Conservation (phyloP, 2,797 vertebrate genomes). For the Brachyalestes nurse region DNA sequence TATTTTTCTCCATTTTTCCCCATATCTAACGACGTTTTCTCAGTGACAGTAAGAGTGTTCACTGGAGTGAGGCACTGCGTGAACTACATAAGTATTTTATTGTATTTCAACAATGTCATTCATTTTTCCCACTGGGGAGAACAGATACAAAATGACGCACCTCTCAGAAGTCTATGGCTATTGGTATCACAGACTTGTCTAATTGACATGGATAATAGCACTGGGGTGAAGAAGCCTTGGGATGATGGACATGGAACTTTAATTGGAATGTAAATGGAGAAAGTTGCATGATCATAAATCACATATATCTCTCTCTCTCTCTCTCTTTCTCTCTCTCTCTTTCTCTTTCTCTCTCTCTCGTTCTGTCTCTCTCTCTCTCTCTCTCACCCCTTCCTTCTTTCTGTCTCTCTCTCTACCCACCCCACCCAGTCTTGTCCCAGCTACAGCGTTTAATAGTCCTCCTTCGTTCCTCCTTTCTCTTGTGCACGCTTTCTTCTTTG, state of each 20-base stretch:
- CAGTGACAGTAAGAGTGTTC: too few species aligned
- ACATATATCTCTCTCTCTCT: slow-evolving; percentile 44
- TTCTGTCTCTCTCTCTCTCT: too few species aligned
- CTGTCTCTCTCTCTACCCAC: slow-evolving; percentile 42
- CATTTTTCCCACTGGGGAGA: too few species aligned
- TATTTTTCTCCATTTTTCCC: too few species aligned
- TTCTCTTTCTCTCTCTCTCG: too few species aligned
- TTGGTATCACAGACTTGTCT: slow-evolving; percentile 41
- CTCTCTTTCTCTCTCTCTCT: too few species aligned
- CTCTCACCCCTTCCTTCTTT: too few species aligned
- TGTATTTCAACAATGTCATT: too few species aligned
- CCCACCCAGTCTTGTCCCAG: slow-evolving; percentile 39
- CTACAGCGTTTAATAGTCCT: slow-evolving; percentile 30
- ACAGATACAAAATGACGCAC: background rate
- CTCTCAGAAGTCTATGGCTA: slow-evolving; percentile 45
- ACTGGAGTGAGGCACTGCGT: too few species aligned
- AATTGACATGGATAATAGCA: slow-evolving; percentile 62
- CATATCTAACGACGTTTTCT: too few species aligned
- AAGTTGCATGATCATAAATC: slow-evolving; percentile 76
- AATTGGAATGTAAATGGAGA: slow-evolving; percentile 79
- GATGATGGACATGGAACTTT: slow-evolving; percentile 65
- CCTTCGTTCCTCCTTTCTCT: slow-evolving; percentile 23
- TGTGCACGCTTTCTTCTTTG: slow-evolving; percentile 43
- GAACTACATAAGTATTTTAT: too few species aligned
- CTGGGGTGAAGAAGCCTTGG: slow-evolving; percentile 45